Conservation (phyloP, 2,888 invertebrate species). For the Hirtodrosophila confusa region DNA sequence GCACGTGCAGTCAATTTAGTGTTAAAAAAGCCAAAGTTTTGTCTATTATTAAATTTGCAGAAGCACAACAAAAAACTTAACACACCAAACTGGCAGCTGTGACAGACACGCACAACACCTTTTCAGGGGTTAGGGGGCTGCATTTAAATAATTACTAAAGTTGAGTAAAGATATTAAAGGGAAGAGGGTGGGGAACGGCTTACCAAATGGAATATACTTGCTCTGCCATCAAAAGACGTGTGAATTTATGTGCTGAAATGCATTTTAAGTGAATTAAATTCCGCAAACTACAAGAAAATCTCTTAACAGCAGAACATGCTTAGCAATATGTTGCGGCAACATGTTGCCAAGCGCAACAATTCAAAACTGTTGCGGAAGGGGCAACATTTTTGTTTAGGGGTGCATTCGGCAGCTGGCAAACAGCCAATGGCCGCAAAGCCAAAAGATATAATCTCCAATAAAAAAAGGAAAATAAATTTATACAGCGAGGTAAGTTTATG, state of each 20-base stretch:
- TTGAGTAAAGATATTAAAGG: slow-evolving; percentile 38
- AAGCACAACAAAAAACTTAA: slow-evolving; percentile 33
- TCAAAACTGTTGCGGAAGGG: slow-evolving; percentile 2
- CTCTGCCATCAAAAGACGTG: slow-evolving; percentile 30
- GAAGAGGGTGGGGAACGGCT: slow-evolving; percentile 19
- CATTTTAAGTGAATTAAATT: slow-evolving; percentile 70
- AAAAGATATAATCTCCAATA: slow-evolving; percentile 25
- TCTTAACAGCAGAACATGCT: slow-evolving; percentile 2
- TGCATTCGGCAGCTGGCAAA: slow-evolving; percentile 24
- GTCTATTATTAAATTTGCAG: slow-evolving; percentile 69
- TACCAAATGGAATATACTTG: slow-evolving; percentile 26
- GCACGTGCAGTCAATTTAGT: slow-evolving; percentile 56
- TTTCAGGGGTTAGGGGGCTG: slow-evolving; percentile 2
- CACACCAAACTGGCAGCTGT: slow-evolving; percentile 51
- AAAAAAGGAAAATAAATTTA: slow-evolving; percentile 10
- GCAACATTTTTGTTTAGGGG: slow-evolving; percentile 30
- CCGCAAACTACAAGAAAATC: slow-evolving; percentile 25
- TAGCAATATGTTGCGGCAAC: slow-evolving; percentile 52
- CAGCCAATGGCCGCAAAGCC: slow-evolving; percentile 57
- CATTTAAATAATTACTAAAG: slow-evolving; percentile 76
- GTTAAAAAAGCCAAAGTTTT: slow-evolving; percentile 58
- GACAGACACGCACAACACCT: slow-evolving; percentile 54
- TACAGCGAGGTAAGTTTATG: slow-evolving; percentile 19
- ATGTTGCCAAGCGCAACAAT: slow-evolving; percentile 29
- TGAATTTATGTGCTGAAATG: slow-evolving; percentile 62